Base-by-base conservation (phyloP, 2,888 invertebrate species). In the Bimastos eiseni region DNA sequence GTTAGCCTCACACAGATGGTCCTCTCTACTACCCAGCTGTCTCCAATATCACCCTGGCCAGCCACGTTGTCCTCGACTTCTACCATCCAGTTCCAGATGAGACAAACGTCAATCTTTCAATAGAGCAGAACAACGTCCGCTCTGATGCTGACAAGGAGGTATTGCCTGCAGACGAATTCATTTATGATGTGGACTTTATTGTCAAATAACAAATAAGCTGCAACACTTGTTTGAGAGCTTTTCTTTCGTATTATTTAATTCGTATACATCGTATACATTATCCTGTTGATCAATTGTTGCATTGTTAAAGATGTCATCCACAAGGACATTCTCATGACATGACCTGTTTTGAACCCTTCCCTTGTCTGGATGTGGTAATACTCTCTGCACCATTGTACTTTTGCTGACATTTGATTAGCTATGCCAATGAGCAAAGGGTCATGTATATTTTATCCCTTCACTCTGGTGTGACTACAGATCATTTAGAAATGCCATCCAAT, bases 1-100 rank as follows among this genome's bases (percentile, higher is more conserved):
- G 94, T 21, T 93, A 96, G 97, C 97, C 99, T 3, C 99, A 99
- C 95, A 97, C 97, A 38, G 99, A 99, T 95, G 99, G 99, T 0
- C 97, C 98, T 0, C 95, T 99, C 33, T 99, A 98, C 95, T 97
- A 97, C 95, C 98, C 99, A 0, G 97, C 97, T 30, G 97, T 99
- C 91, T 97, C 98, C 34, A 99, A 99, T 0, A 97, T 99, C 91
- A 97, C 97, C 89, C 97, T 98, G 93, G 98, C 98, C 0, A 98
- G 98, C 0, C 97, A 98, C 94, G 97, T 97, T 24, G 95, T 98
- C n/a, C 96, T 99, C 88, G 97, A 98, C 94, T 98, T 99, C 95
- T 96, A 97, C 92, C 92, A 93, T 88, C 95, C 93, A 34, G 49
- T 92, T 41, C 6, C 21, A 24, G 44, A 89, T 90, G 33, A n/a